phyloP scores from a whole-genome alignment of 1,140 invertebrate species.

The Mycetomoellerius zeteki region DNA sequence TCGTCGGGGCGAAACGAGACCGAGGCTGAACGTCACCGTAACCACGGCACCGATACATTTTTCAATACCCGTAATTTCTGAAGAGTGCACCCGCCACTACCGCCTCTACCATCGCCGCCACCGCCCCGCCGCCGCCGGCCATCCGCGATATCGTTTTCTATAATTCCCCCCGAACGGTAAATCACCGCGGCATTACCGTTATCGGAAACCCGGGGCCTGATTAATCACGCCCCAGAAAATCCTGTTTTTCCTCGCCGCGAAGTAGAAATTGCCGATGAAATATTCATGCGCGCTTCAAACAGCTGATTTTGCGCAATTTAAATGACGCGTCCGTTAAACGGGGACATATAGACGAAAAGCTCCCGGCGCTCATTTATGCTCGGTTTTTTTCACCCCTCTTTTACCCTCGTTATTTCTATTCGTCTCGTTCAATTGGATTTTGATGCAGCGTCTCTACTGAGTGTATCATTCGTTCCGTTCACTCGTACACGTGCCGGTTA shows the following conservation, averaged over 20 bases:
- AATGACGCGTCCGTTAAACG: constrained; percentile 39
- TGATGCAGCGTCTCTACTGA: constrained; percentile 32
- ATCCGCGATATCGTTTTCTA: constrained; percentile 59
- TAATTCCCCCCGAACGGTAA: constrained; percentile 53
- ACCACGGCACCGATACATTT: constrained; percentile 38
- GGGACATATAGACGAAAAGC: background rate
- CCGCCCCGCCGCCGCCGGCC: background rate
- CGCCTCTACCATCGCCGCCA: background rate
- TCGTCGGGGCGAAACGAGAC: constrained; percentile 14
- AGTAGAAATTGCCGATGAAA: constrained; percentile 61
- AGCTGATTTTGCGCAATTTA: constrained; percentile 61
- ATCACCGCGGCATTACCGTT: constrained; percentile 63
- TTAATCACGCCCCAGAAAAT: constrained; percentile 63
- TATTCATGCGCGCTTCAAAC: constrained; percentile 56
- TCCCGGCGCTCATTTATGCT: constrained; percentile 25
- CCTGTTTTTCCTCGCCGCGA: constrained; percentile 57
- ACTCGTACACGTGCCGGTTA: constrained; percentile 27
- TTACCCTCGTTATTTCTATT: constrained; percentile 49
- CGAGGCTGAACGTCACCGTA: constrained; percentile 5
- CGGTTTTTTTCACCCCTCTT: background rate
- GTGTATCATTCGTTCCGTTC: constrained; percentile 28
- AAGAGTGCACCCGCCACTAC: background rate
- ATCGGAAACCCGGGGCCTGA: constrained; percentile 59
- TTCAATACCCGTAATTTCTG: constrained; percentile 59
- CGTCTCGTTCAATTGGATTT: constrained; percentile 54